Base-by-base conservation (phyloP, 2,888 invertebrate species). In the Chloroclysta siterata region DNA sequence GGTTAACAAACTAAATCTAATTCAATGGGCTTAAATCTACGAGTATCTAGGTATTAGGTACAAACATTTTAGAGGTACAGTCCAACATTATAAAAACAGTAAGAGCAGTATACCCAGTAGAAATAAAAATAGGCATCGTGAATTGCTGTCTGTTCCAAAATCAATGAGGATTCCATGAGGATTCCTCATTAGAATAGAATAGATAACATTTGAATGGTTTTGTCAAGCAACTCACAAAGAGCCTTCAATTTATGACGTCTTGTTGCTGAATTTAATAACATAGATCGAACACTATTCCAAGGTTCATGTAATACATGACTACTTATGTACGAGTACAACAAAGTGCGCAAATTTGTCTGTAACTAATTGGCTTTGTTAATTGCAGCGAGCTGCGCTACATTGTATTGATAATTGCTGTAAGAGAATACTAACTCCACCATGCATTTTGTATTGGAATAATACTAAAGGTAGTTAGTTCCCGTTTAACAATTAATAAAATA, bases 181-280 rank as follows among this genome's bases (percentile, higher is more conserved):
- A 69, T 62, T 46, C 64, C 70, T 68, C 64, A 68, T 71, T 70
- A 66, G 63, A 67, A 77, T 78, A 69, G 55, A 69, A 70, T 72
- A 69, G 69, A 68, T 68, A 70, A 60, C 68, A 73, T 76, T 72
- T 76, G 71, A 73, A 76, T 73, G 66, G 56, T 66, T 69, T 42
- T 68, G 66, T 66, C 51, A 52, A 68, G 69, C 57, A 41, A 57
- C n/a, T 52, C 63, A 64, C 54, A 66, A 65, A 66, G 56, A n/a
- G 55, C 56, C 63, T 63, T 56, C 53, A 59, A 66, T 65, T 68
- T 65, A 66, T 64, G 54, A 65, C 58, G 52, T 17, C 60, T 60
- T 64, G 65, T 60, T 58, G 57, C 55, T 63, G 47, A 50, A 53
- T 47, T 60, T 46, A 42, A 52, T 55, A 63, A 50, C 53, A 39